phyloP scores from a whole-genome alignment of 1,140 invertebrate genomes.

The Palaemon carinicauda region DNA sequence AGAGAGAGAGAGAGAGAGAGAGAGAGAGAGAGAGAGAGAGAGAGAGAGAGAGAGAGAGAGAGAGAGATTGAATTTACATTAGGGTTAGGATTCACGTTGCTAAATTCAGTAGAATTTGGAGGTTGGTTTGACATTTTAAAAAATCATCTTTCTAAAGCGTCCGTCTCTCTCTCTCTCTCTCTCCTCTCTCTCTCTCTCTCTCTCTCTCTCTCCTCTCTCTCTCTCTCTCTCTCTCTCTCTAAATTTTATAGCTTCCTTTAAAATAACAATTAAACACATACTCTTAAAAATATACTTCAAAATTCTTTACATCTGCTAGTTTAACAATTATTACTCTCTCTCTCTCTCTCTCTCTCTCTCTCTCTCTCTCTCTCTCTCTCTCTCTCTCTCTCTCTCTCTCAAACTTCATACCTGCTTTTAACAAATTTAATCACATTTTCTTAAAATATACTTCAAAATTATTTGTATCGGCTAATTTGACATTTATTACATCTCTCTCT shows the following conservation, averaged over 20 bases:
- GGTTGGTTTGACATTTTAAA: neutral
- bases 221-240: neutral
- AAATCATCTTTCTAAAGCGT: neutral
- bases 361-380: neutral
- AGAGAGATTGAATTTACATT: no score
- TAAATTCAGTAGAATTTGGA: neutral
- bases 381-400: neutral
- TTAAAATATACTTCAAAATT: no score
- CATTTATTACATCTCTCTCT: neutral
- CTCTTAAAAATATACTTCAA: neutral
- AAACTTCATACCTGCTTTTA: neutral
- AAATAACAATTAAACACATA: neutral
- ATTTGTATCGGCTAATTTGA: neutral
- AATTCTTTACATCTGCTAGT: neutral
- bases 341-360: neutral
- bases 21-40: neutral
- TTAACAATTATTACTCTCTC: neutral
- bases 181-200: neutral
- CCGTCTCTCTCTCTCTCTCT: neutral
- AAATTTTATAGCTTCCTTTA: neutral
- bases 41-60: slow-evolving; percentile 2
- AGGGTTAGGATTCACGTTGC: neutral
- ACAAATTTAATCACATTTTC: neutral
- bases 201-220: neutral
- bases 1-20: slow-evolving; percentile 20